A percentile compares a stretch with the other conserved stretches of the same genome.
Evolutionary conservation across 2,113 vertebrate genomes (phyloP).

Genomic region (Myocastor coypus): DNA sequence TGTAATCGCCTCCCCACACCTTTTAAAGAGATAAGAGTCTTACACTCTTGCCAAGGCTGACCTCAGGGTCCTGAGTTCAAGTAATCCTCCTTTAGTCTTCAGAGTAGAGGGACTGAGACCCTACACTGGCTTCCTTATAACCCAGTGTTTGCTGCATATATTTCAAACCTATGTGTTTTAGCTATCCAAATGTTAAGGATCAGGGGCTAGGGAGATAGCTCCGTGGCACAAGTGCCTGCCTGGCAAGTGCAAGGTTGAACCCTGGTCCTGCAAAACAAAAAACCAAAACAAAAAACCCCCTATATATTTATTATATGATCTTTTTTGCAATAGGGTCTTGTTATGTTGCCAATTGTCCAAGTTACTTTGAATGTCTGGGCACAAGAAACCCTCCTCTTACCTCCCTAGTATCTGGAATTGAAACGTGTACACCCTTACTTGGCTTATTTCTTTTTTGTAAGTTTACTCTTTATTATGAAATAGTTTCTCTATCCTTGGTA

Average conservation of each 20-base stretch:
- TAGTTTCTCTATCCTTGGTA: not conserved
- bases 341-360: not conserved
- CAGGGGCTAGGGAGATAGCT: too few relatives aligned
- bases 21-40: not conserved
- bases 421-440: not conserved
- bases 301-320: too few relatives aligned
- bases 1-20: not conserved
- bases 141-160: not conserved
- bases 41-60: not conserved
- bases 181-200: not conserved
- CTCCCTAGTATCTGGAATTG: not conserved
- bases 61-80: not conserved
- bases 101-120: not conserved
- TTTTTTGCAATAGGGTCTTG: not conserved
- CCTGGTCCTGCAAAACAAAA: too few relatives aligned
- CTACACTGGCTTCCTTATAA: not conserved
- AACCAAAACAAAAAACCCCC: too few relatives aligned
- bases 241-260: too few relatives aligned
- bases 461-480: slow-evolving; percentile 21
- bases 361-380: not conserved
- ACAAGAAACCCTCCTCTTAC: not conserved
- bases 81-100: not conserved
- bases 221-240: too few relatives aligned
- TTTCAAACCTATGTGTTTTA: slow-evolving; percentile 40
- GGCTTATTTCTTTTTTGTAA: not conserved